A percentile compares a stretch with the other conserved stretches of the same genome.
Evolutionary conservation across 2,797 vertebrate species (phyloP).

Genomic region (Moxostoma hubbsi): DNA sequence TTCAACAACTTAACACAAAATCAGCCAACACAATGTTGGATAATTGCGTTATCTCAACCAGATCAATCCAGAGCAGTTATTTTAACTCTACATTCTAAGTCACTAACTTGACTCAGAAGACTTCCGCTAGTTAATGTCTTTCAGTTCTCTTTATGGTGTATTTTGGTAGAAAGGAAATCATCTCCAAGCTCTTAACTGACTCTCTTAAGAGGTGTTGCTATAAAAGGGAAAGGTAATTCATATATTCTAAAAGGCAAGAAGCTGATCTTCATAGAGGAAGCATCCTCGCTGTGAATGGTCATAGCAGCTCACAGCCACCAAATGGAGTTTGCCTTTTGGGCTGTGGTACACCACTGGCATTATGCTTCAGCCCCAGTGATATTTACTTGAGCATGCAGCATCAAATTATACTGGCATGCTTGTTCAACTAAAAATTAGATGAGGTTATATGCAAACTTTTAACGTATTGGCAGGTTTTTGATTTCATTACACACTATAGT

Average conservation of each 20-base stretch:
- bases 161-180: constrained; percentile 35
- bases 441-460: constrained; percentile 15
- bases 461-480: constrained; percentile 17
- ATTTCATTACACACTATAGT: neutral
- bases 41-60: too few relatives aligned
- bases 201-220: constrained; percentile 28
- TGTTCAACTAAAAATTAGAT: constrained; percentile 9
- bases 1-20: too few relatives aligned
- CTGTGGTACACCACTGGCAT: constrained; percentile 42
- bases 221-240: constrained; percentile 38
- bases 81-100: neutral
- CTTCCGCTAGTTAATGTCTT: constrained; percentile 35
- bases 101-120: constrained; percentile 39
- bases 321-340: constrained; percentile 9
- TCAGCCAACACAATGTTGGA: too few relatives aligned
- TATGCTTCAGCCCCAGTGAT: constrained; percentile 2
- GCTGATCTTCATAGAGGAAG: constrained; percentile 11
- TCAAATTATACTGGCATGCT: constrained; percentile 14
- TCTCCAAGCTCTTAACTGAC: constrained; percentile 23
- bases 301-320: neutral
- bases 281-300: neutral
- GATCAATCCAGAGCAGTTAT: too few relatives aligned
- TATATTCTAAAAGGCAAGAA: constrained; percentile 25
- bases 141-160: constrained; percentile 8
- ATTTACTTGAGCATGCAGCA: constrained; percentile 13